These are phyloP conservation scores for Sipha maydis DNA, from an alignment of 2,888 invertebrate genomes.

Conservation along the genomic window DNA sequence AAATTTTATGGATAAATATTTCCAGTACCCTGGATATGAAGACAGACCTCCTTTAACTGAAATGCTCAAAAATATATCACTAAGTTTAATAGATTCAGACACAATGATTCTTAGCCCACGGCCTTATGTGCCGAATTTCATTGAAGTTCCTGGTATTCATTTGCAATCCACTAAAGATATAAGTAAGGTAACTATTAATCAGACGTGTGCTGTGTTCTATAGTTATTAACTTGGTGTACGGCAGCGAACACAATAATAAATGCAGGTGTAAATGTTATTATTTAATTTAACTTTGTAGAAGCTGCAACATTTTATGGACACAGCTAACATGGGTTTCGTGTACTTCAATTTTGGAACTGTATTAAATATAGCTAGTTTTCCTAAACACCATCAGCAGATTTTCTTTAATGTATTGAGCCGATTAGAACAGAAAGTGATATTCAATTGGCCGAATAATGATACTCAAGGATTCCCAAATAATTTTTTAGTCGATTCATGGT, in stretches of 20 bases:
- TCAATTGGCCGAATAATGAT: slow-evolving; percentile 44
- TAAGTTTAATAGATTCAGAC: slow-evolving; percentile 66
- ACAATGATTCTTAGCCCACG: slow-evolving; percentile 64
- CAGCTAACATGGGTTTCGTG: slow-evolving; percentile 66
- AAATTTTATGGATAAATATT: slow-evolving; percentile 34
- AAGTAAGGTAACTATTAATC: slow-evolving; percentile 1
- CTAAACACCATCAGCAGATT: neutral
- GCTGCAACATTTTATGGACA: slow-evolving; percentile 67
- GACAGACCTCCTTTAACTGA: slow-evolving; percentile 63
- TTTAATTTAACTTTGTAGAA: slow-evolving; percentile 64
- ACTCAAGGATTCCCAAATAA: slow-evolving; percentile 26
- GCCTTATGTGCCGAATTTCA: slow-evolving; percentile 65
- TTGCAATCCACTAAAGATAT: slow-evolving; percentile 64
- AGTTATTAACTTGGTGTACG: no score
- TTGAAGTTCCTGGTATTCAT: slow-evolving; percentile 66
- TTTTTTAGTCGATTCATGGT: slow-evolving; percentile 46
- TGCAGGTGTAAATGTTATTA: neutral
- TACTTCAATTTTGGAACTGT: slow-evolving; percentile 68
- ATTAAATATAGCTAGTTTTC: slow-evolving; percentile 64
- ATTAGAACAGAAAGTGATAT: slow-evolving; percentile 50
- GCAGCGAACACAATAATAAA: no score
- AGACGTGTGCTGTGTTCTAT: no score
- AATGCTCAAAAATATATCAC: slow-evolving; percentile 63
- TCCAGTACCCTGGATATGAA: slow-evolving; percentile 52
- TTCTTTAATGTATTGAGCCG: slow-evolving; percentile 42